phyloP scores from a whole-genome alignment of 2,888 invertebrate genomes.

The Amphipoea lucens region DNA sequence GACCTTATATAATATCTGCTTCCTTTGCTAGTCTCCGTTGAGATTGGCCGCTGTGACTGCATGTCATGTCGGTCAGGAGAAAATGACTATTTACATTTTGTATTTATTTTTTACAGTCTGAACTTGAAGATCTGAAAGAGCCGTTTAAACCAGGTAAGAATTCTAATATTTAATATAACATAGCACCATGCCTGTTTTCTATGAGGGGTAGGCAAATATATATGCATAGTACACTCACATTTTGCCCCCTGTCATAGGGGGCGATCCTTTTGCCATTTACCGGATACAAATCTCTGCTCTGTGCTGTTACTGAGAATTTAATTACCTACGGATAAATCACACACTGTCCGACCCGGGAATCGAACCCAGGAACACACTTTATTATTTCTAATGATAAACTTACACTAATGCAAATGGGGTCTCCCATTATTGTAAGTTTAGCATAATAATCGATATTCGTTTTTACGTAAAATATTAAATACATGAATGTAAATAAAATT shows the following conservation, averaged over 20 bases:
- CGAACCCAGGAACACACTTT: not conserved
- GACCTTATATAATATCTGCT: not conserved
- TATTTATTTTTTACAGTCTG: slow-evolving; percentile 78
- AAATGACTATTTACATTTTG: not conserved
- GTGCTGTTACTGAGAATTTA: not conserved
- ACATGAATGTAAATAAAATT: not conserved
- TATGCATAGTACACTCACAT: not conserved
- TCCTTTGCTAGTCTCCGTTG: not conserved
- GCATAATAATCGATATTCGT: too few species aligned
- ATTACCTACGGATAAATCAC: not conserved
- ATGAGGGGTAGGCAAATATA: not conserved
- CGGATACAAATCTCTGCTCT: not conserved
- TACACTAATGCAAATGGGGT: too few species aligned
- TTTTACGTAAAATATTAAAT: not conserved
- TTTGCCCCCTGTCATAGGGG: rapidly evolving
- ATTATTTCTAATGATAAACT: not conserved
- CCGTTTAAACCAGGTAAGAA: slow-evolving; percentile 83
- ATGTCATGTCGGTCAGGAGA: not conserved
- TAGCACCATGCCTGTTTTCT: not conserved
- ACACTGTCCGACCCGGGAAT: not conserved
- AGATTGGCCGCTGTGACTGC: not conserved
- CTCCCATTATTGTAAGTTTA: too few species aligned
- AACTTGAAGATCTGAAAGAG: slow-evolving; percentile 85
- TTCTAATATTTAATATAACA: not conserved
- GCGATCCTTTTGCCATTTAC: not conserved